phyloP scores from a whole-genome alignment of 2,113 vertebrate species.

The Peromyscus polionotus region DNA sequence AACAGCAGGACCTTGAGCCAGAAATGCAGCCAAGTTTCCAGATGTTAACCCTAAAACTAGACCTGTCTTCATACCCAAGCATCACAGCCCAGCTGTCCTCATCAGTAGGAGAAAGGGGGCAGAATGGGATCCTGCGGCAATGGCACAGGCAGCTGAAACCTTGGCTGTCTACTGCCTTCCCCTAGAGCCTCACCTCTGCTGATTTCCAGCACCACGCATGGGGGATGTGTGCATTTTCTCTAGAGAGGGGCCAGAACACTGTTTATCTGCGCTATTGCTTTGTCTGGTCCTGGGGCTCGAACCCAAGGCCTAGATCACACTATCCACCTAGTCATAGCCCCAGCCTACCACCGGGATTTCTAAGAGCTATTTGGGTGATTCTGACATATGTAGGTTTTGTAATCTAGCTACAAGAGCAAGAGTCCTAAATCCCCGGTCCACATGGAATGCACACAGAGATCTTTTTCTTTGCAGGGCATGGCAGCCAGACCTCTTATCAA shows the following conservation, averaged over 20 bases:
- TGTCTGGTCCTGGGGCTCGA: neutral
- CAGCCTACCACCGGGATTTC: neutral
- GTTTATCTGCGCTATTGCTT: neutral
- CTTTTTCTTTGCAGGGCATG: neutral
- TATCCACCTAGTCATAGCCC: neutral
- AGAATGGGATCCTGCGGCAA: neutral
- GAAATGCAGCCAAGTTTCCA: neutral
- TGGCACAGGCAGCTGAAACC: accelerated
- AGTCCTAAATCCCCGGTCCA: neutral
- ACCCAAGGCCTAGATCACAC: too few species aligned
- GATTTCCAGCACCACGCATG: neutral
- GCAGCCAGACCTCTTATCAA: neutral
- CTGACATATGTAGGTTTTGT: neutral
- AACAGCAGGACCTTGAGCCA: neutral
- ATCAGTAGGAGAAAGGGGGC: accelerated
- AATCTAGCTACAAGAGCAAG: neutral
- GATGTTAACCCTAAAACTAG: neutral
- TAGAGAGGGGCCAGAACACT: neutral
- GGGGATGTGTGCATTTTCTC: neutral
- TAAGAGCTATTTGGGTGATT: neutral
- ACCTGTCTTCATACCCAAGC: neutral
- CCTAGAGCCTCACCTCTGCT: accelerated
- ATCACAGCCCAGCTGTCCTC: neutral
- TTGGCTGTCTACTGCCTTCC: accelerated
- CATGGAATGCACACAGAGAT: accelerated